Base-by-base conservation (phyloP, 2,888 invertebrate species). In the Epicampocera succincta region DNA sequence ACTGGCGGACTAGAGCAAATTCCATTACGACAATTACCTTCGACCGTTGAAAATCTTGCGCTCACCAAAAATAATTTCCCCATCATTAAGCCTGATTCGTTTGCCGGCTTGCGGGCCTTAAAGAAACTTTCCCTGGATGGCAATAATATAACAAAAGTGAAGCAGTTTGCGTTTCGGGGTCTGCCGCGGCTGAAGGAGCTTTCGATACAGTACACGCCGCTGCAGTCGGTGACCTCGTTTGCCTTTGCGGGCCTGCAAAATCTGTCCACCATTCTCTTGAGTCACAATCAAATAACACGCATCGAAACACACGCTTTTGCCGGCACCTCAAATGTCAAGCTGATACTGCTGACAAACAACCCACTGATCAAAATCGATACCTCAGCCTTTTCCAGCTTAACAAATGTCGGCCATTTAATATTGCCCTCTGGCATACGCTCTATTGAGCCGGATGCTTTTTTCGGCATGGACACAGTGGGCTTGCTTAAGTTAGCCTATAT, bases 141-240 rank as follows among this genome's bases (percentile, higher is more conserved):
- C 85, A 98, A 98, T 92, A 95, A 96, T 90, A 95, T 98, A 85
- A 94, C 95, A 65, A 93, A 93, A 83, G 95, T 98, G 86, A 94
- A 96, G 86, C 95, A 95, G 65, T 96, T 96, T 90, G 96, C 97
- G 68, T 97, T 98, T 91, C 94, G 96, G 33, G 96, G 96, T 11
- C 91, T 98, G 69, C 94, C 94, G 4, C 93, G 95, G 13, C 93
- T 98, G 8, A 93, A 93, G 87, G 96, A 94, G 87, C 93, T 96
- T 48, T 95, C 96, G 85, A 96, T 98, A 85, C 96, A 97, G 88
- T 95, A 97, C 86, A 97, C 98, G 12, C 96, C 96, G 2, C 92
- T 98, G 68, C 93, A 94, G 63, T 94, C 94, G 38, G 94, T 98
- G 72, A 95, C 96, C 46, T 95, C 95, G 71, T 96, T 95, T 87